A percentile compares a stretch with the other conserved stretches of the same genome.
Conservation (phyloP, 2,888 invertebrate genomes). For the Clivina fossor region DNA sequence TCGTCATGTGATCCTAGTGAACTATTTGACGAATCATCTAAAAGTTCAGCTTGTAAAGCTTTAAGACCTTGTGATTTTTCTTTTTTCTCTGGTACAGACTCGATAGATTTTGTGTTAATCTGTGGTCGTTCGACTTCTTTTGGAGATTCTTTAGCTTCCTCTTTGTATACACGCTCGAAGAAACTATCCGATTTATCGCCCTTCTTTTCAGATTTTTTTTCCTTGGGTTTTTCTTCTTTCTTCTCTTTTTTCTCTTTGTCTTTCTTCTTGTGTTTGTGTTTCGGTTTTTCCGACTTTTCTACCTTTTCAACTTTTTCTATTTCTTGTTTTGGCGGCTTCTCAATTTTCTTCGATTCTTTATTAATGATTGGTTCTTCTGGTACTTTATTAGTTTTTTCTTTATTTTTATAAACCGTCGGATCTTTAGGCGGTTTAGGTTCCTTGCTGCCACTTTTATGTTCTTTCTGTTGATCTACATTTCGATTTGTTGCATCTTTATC, state of each 20-base stretch:
- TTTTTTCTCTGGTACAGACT: conserved; percentile 12
- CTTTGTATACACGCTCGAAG: conserved; percentile 49
- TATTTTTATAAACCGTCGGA: conserved; percentile 27
- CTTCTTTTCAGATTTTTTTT: conserved; percentile 54
- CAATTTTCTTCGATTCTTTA: conserved; percentile 45
- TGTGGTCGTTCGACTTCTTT: conserved; percentile 38
- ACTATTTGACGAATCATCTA: conserved; percentile 48
- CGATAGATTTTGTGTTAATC: conserved; percentile 31
- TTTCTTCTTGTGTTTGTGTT: conserved; percentile 59
- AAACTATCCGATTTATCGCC: conserved; percentile 52
- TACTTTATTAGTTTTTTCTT: conserved; percentile 46
- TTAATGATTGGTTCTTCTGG: conserved; percentile 42
- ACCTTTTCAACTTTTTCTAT: no score
- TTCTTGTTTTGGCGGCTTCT: no score
- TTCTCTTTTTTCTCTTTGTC: conserved; percentile 58
- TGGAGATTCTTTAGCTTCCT: conserved; percentile 51
- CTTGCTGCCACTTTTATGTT: conserved; percentile 55
- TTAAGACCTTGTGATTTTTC: conserved; percentile 40
- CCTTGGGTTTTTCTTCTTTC: conserved; percentile 58
- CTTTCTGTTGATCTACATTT: conserved; percentile 55
- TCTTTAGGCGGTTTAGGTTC: conserved; percentile 53
- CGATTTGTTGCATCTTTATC: conserved; percentile 54
- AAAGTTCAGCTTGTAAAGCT: conserved; percentile 41
- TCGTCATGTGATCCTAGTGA: conserved; percentile 46
- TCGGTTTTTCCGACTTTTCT: conserved; percentile 50